Conservation (phyloP, 1,140 invertebrate genomes). For the Aporrectodea caliginosa region DNA sequence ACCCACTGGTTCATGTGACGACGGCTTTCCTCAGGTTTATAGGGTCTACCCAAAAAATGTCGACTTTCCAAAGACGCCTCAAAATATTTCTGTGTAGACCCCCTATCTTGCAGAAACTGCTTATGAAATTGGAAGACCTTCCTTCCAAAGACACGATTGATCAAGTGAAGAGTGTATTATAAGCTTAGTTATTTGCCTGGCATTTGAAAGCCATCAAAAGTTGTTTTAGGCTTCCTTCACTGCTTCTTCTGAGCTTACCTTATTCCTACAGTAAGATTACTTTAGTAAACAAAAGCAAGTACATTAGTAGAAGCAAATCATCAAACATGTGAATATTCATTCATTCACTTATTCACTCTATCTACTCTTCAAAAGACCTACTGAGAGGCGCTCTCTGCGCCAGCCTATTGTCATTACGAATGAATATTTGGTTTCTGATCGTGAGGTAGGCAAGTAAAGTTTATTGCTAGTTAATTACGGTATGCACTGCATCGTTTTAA, state of each 20-base stretch:
- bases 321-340: too few species aligned
- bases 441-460: too few species aligned
- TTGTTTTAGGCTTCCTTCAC: neutral
- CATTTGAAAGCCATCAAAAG: neutral
- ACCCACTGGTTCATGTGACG: neutral
- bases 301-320: too few species aligned
- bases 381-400: too few species aligned
- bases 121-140: neutral
- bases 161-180: neutral
- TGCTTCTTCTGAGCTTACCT: neutral
- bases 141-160: neutral
- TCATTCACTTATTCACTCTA: too few species aligned
- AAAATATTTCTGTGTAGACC: neutral
- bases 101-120: neutral
- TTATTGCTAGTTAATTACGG: too few species aligned
- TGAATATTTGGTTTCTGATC: too few species aligned
- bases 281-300: too few species aligned
- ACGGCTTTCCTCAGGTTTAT: neutral
- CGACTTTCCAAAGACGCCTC: neutral
- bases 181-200: neutral
- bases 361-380: too few species aligned
- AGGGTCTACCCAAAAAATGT: neutral
- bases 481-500: too few species aligned
- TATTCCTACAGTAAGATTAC: neutral
- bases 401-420: too few species aligned